These are phyloP conservation scores for Calypte anna DNA, from an alignment of 2,113 vertebrate genomes.

Conservation along the genomic window DNA sequence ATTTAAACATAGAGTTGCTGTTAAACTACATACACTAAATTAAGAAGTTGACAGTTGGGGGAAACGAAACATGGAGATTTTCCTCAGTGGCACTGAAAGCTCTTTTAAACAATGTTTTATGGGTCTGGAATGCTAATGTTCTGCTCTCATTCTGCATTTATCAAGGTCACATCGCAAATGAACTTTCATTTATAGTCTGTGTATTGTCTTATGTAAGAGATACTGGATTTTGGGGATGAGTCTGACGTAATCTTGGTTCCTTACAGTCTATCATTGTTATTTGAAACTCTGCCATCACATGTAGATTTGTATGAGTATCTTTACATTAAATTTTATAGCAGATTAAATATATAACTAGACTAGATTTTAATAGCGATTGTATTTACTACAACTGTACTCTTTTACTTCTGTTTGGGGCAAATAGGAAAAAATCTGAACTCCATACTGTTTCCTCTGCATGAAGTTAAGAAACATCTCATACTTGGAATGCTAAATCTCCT, in stretches of 20 bases:
- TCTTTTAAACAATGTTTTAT: not conserved
- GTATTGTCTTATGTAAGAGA: not conserved
- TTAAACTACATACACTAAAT: slow-evolving; percentile 47
- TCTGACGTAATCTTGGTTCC: not conserved
- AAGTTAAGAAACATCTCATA: not conserved
- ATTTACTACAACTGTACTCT: not conserved
- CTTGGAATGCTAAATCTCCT: not conserved
- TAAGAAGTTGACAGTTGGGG: slow-evolving; percentile 4
- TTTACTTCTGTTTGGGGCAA: not conserved
- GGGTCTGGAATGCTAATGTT: not conserved
- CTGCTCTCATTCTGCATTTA: not conserved
- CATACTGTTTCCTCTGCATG: not conserved
- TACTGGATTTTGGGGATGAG: not conserved
- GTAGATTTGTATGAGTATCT: not conserved
- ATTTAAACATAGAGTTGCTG: slow-evolving; percentile 53
- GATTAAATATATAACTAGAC: not conserved
- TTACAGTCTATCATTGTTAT: not conserved
- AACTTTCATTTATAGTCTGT: not conserved
- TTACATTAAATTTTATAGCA: not conserved
- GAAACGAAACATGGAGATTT: not conserved
- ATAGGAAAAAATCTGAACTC: not conserved
- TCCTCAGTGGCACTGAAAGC: not conserved
- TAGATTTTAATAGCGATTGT: not conserved
- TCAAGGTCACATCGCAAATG: not conserved
- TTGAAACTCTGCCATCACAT: not conserved